Percentiles rank a stretch among this genome's conserved stretches.
Evolutionary conservation across 2,113 vertebrate species (phyloP).

Genomic region (Maylandia zebra): DNA sequence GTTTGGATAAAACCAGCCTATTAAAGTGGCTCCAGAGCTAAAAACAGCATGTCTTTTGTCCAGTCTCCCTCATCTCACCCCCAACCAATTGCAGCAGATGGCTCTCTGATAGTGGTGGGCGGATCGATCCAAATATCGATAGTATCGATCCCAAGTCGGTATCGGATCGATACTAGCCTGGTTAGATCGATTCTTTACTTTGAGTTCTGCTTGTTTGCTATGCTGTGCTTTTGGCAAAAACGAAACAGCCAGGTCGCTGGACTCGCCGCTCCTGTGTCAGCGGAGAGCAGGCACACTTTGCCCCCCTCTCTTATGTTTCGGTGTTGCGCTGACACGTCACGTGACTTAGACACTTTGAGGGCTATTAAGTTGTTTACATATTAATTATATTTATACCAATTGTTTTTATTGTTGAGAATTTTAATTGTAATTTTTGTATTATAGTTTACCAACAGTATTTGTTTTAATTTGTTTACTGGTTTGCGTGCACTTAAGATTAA

Average conservation of each 20-base stretch:
- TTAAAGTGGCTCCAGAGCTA: neutral
- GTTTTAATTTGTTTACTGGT: no score
- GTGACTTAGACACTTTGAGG: no score
- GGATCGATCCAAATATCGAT: neutral
- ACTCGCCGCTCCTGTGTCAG: neutral
- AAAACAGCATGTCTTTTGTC: neutral
- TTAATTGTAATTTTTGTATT: no score
- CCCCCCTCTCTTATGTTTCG: no score
- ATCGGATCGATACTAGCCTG: neutral
- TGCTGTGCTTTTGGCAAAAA: neutral
- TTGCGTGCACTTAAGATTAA: no score
- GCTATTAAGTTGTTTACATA: no score
- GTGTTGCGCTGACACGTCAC: no score
- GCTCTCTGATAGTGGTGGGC: neutral
- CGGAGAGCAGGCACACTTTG: neutral
- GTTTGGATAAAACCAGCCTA: neutral
- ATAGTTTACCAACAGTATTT: no score
- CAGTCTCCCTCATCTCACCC: neutral
- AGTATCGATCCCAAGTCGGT: neutral
- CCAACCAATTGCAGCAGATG: neutral
- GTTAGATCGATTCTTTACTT: neutral
- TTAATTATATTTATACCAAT: no score
- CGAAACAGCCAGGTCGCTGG: neutral
- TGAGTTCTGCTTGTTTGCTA: neutral
- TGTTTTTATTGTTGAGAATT: no score